Evolutionary conservation across 2,888 invertebrate genomes (phyloP), one percentile per base, ranked within the genome.

Genomic region (Apodemia hepburni): DNA sequence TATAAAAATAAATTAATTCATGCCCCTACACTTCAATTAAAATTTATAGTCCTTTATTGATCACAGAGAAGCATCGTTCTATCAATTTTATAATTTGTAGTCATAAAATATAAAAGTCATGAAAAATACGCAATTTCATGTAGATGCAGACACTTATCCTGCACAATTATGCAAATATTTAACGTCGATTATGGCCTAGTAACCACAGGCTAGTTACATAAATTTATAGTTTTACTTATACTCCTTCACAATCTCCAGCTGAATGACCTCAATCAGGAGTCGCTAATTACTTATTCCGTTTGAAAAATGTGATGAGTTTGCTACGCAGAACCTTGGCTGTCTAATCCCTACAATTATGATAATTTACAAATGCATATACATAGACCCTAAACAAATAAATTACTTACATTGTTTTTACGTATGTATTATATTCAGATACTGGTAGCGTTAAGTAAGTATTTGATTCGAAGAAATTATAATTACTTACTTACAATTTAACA

Each of bases 121-220:
- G 80, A 86, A 87, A 85, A 85, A 85, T 79, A 82, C 74, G 84
- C 85, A 87, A 86, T 88, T 87, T 88, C 85, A 89, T 90, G 88
- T 82, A 89, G 85, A 89, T 88, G 79, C 75, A 70, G 78, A 85
- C 86, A 85, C 87, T 88, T 87, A 85, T 78, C 79, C 80, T 74
- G 75, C 73, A 85, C 85, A 88, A 88, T 89, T 89, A 90, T 89
- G 89, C 84, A 89, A 90, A 89, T 89, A 80, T 76, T 75, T 78
- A 70, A 78, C 77, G 81, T 81, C 81, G 82, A 84, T 87, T 86
- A 89, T 84, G 85, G 82, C 78, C 80, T 80, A 82, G 85, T 86
- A 87, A 85, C 82, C 79, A 85, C 79, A 74, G 77, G 78, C 82
- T 85, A 83, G 85, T 80, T 77, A 76, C 78, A 75, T 78, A 80